Evolutionary conservation across 2,888 invertebrate species (phyloP).

Genomic region (Carcina quercana): DNA sequence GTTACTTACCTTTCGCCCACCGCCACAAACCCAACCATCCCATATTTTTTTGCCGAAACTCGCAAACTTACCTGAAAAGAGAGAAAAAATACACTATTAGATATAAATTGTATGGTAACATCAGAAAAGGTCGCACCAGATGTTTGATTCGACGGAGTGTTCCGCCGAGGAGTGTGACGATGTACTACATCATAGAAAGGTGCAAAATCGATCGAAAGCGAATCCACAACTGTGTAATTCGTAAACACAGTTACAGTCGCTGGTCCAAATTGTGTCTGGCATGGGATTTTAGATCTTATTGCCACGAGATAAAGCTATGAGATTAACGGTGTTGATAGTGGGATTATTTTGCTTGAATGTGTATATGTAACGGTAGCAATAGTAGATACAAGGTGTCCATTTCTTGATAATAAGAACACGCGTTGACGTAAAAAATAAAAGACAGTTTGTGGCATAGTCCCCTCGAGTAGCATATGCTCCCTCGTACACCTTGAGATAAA

Average conservation of each 20-base stretch:
- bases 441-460: no score
- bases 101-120: slow-evolving; percentile 40
- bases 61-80: slow-evolving; percentile 53
- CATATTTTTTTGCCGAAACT: slow-evolving; percentile 33
- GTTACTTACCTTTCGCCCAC: slow-evolving; percentile 20
- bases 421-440: slow-evolving; percentile 26
- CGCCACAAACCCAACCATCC: no score
- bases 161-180: no score
- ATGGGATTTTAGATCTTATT: slow-evolving; percentile 22
- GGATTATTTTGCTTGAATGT: background rate
- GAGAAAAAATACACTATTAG: slow-evolving; percentile 43
- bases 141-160: slow-evolving; percentile 41
- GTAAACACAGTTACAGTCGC: slow-evolving; percentile 24
- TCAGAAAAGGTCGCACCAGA: slow-evolving; percentile 52
- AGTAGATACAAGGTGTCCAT: slow-evolving; percentile 33
- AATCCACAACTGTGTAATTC: slow-evolving; percentile 45
- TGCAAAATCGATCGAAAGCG: slow-evolving; percentile 50
- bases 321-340: slow-evolving; percentile 1
- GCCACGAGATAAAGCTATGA: slow-evolving; percentile 7
- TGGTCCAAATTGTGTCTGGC: slow-evolving; percentile 5
- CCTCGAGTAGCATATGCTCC: no score
- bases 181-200: slow-evolving; percentile 40
- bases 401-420: slow-evolving; percentile 23
- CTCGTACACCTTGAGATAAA: no score
- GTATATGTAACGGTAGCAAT: slow-evolving; percentile 34